These are phyloP conservation scores for Illadopsis cleaveri DNA, from an alignment of 2,113 vertebrate genomes.

Conservation along the genomic window DNA sequence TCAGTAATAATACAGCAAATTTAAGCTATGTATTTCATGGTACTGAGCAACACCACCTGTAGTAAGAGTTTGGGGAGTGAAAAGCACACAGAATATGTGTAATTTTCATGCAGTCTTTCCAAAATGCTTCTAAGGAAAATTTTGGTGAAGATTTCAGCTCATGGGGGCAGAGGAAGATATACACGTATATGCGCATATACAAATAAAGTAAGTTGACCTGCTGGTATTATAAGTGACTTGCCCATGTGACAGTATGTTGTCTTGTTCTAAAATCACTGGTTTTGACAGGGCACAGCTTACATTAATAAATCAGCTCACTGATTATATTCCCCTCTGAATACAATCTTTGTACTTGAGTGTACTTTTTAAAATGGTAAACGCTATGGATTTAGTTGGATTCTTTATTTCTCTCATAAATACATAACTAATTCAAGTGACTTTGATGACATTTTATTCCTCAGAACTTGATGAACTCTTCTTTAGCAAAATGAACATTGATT, in stretches of 20 bases:
- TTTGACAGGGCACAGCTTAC: background rate
- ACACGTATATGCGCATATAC: background rate
- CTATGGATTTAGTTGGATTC: background rate
- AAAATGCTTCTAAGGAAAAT: background rate
- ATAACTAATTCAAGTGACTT: background rate
- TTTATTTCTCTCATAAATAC: background rate
- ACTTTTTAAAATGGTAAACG: constrained; percentile 9
- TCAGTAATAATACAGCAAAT: background rate
- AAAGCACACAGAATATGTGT: background rate
- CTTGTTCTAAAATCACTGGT: background rate
- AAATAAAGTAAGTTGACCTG: background rate
- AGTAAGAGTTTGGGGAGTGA: background rate
- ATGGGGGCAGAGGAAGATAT: background rate
- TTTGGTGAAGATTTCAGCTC: background rate
- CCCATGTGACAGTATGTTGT: background rate
- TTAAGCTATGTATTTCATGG: background rate
- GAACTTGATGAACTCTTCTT: background rate
- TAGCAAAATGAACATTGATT: background rate
- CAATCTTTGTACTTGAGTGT: background rate
- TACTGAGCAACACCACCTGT: background rate
- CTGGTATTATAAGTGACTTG: background rate
- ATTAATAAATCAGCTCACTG: background rate
- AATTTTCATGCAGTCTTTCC: background rate
- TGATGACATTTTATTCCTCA: background rate
- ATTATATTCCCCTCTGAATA: background rate